Base-by-base conservation (phyloP, 2,797 vertebrate species). In the Furcifer pardalis region DNA sequence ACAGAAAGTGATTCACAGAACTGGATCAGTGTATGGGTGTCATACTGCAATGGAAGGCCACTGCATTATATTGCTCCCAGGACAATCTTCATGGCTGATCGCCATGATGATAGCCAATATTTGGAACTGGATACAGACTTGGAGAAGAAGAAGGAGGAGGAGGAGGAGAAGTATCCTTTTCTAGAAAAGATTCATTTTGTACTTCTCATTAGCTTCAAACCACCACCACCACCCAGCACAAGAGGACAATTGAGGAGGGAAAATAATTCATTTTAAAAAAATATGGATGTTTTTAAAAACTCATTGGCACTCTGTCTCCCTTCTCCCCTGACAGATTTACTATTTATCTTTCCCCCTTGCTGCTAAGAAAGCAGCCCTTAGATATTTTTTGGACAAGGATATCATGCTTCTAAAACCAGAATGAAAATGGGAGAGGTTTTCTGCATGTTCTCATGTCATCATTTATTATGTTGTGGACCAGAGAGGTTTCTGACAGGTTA, bases 401-500 rank as follows among this genome's bases (percentile, higher is more conserved):
- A 42, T 30, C 15, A 46, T 65, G 42, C 62, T 66, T 56, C 44
- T 69, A 44, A 75, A 75, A 75, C n/a, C 25, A 74, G 59, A 66
- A 7, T 19, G 60, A 30, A 72, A 65, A 75, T 35, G 6, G 32
- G n/a, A 74, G n/a, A 65, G 19, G 32, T 66, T 49, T 75, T 35
- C 60, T 25, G 49, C 72, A 76, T 75, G 72, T 66, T 49, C 44
- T 75, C 60, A 66, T 66, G 71, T 75, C 72, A 40, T 44, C n/a
- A 66, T 83, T 83, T 65, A 74, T 74, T 73, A 73, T 19, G 7
- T 49, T 74, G n/a, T 42, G 62, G 60, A 42, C 8, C 27, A 56
- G 49, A 66, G 12, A 71, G 25, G 44, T 85, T 85, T 60, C 56
- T 80, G 46, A 66, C 72, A 65, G 30, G 71, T 23, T 75, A 59